Conservation (phyloP, 2,888 invertebrate species). For the Diarsia rubi region DNA sequence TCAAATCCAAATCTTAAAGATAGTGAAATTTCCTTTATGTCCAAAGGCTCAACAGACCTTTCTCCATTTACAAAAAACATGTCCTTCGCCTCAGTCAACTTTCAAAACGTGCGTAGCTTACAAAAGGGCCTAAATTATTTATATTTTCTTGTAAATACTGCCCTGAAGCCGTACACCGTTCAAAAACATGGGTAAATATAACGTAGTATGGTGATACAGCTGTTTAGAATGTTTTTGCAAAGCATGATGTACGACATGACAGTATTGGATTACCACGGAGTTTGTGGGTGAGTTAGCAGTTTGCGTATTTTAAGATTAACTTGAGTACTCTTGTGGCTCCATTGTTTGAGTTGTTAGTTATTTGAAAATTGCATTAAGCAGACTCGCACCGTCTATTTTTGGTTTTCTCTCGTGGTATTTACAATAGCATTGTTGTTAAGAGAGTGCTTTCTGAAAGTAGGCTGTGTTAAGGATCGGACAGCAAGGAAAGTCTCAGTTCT, state of each 20-base stretch:
- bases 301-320: constrained; percentile 9
- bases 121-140: neutral
- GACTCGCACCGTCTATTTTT: too few relatives aligned
- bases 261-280: neutral
- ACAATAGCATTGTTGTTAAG: neutral
- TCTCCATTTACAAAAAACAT: constrained; percentile 2
- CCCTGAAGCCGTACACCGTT: neutral
- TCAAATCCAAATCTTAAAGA: neutral
- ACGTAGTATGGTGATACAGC: constrained; percentile 27
- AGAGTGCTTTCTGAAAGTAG: neutral
- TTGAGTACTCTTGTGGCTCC: neutral
- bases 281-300: constrained; percentile 26
- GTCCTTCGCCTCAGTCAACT: neutral
- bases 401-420: too few relatives aligned
- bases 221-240: constrained; percentile 24
- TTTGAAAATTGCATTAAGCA: neutral
- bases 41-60: neutral
- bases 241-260: constrained; percentile 22
- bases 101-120: constrained; percentile 7
- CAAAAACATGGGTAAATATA: constrained; percentile 9
- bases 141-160: constrained; percentile 1
- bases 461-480: too few relatives aligned
- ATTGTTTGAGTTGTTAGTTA: neutral
- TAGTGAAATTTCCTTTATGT: neutral
- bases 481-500: too few relatives aligned